Evolutionary conservation across 2,888 invertebrate genomes (phyloP), one percentile per base, ranked within the genome.

Genomic region (Macrosiphum euphorbiae): DNA sequence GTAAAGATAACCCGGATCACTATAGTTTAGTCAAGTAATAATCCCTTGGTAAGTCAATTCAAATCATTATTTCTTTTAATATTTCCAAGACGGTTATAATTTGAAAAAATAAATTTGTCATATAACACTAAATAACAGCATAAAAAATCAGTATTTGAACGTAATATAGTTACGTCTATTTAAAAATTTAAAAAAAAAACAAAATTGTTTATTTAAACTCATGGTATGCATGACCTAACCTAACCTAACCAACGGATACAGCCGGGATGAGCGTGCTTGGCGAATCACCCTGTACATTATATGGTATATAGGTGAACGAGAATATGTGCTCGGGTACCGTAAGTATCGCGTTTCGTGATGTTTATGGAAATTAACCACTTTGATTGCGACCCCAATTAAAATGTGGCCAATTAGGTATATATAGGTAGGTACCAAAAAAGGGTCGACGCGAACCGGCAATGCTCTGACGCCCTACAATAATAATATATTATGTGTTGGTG

Each of bases 301-400:
- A 20, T 20, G 7, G 20, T 35, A 35, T 20, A 35, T 20, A 78
- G 20, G 20, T 78, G 78, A 35, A 78, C 8, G 20, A 78, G 35
- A 78, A 78, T 78, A 5, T 67, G 67, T 78, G 24, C 10, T 47
- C 4, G 2, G 26, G 28, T 44, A 47, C n/a, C 67, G 35, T 26
- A 90, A 67, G 50, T 41, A 41, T 55, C 16, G 16, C n/a, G 58
- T 47, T 44, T 85, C n/a, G 85, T 24, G 86, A 85, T 91, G n/a
- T 58, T 52, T 85, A 85, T n/a, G 44, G n/a, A n/a, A 84, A 44
- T 20, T 20, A n/a, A 85, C 41, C 35, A 24, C 61, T 90, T 67
- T 67, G 44, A 84, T 41, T 26, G 52, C 11, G 11, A 91, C 52
- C 84, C 55, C 85, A 91, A 85, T 58, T 91, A 85, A 91, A n/a